These are phyloP conservation scores for Micromys minutus DNA, from an alignment of 2,113 vertebrate species.

Conservation along the genomic window DNA sequence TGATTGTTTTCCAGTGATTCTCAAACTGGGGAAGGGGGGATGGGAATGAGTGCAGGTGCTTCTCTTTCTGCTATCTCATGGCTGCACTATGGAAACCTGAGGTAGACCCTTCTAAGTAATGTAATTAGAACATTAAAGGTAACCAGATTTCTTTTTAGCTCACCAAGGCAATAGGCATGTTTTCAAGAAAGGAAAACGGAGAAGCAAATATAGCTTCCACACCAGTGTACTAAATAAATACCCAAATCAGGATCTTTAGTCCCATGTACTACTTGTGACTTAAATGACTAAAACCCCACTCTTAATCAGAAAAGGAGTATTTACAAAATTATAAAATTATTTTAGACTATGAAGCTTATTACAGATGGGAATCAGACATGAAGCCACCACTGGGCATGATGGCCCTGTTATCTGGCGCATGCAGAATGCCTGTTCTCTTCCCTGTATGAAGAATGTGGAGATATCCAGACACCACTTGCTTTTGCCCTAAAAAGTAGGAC, in stretches of 20 bases:
- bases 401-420: no score
- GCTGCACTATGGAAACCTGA: neutral
- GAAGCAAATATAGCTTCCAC: neutral
- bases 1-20: neutral
- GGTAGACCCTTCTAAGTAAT: neutral
- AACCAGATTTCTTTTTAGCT: neutral
- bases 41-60: no score
- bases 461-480: neutral
- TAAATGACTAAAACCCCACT: neutral
- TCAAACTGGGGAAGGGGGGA: neutral
- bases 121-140: neutral
- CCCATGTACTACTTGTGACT: neutral
- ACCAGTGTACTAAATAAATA: neutral
- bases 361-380: neutral
- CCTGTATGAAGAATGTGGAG: neutral
- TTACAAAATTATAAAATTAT: constrained; percentile 2
- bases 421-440: neutral
- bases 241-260: neutral
- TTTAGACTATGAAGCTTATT: neutral
- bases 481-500: neutral
- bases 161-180: neutral
- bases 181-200: neutral
- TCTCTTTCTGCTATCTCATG: neutral
- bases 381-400: neutral
- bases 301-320: neutral